Conservation (phyloP, 2,113 vertebrate genomes). For the Penelope pileata region DNA sequence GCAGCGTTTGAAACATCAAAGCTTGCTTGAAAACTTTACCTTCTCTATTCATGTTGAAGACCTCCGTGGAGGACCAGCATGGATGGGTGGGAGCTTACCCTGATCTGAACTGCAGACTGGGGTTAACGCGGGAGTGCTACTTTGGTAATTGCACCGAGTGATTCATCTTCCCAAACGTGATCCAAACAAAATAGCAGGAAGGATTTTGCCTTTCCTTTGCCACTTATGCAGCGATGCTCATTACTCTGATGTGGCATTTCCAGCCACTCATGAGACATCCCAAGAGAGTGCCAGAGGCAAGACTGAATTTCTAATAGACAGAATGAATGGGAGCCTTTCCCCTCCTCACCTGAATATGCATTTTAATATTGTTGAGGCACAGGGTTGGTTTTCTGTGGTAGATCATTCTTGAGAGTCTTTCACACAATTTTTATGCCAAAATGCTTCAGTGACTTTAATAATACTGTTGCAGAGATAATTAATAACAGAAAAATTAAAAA, state of each 20-base stretch:
- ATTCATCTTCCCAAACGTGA: not conserved
- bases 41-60: not conserved
- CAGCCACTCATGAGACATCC: not conserved
- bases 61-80: not conserved
- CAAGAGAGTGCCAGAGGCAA: not conserved
- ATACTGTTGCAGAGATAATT: not conserved
- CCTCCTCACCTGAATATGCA: not conserved
- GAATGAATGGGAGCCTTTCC: not conserved
- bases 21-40: not conserved
- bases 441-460: not conserved
- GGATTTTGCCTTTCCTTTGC: not conserved
- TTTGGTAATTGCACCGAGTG: not conserved
- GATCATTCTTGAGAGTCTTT: not conserved
- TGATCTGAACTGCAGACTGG: not conserved
- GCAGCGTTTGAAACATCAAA: not conserved
- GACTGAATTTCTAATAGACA: not conserved
- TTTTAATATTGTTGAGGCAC: not conserved
- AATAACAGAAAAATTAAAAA: not conserved
- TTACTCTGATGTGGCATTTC: not conserved
- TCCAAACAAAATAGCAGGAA: not conserved
- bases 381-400: not conserved
- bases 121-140: not conserved
- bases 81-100: not conserved
- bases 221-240: not conserved
- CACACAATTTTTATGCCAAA: not conserved